Base-by-base conservation (phyloP, 1,140 invertebrate genomes). In the Ceratosolen solmsi region DNA sequence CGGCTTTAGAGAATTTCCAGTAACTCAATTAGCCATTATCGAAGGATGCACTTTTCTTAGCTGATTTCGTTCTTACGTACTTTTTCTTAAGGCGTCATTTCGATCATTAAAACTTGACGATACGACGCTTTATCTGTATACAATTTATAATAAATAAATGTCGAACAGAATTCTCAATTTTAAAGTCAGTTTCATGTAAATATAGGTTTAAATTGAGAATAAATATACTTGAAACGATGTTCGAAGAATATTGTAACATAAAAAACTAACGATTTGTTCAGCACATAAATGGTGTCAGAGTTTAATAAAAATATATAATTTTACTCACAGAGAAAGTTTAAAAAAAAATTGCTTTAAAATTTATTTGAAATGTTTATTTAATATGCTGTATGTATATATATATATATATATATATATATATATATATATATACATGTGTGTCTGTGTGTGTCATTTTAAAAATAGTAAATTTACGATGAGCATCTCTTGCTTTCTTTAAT, bases 241-340 rank as follows among this genome's bases (percentile, higher is more conserved):
- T 68, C 22, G 17, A 1, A 22, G 33, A 2, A 22, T 68, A 68
- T 38, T 9, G 20, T 3, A 38, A 22, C 22, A n/a, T n/a, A 38
- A 68, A 38, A 68, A 38, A 4, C 15, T 0, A 36, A 33, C 33
- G 60, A 68, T 68, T 68, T 38, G 22, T 68, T 68, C 7, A 22
- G 33, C 8, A 4, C 20, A 36, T 68, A 38, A 38, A 9, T 2
- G n/a, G 38, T 36, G 15, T 38, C 1, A 68, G 9, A 11, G 60
- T n/a, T 11, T n/a, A 20, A 38, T 38, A 38, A 68, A 68, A 38
- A 68, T 38, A 36, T 65, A 65, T 65, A 65, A 65, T 65, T 65
- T 65, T 36, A 38, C 38, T 17, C 2, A 20, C 20, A 33, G 33
- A 68, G 63, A 68, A 68, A 68, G 63, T 68, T 68, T n/a, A 15